Percentiles rank a stretch among this genome's conserved stretches.
phyloP scores from a whole-genome alignment of 2,888 invertebrate species.

The Lasiommata megera region DNA sequence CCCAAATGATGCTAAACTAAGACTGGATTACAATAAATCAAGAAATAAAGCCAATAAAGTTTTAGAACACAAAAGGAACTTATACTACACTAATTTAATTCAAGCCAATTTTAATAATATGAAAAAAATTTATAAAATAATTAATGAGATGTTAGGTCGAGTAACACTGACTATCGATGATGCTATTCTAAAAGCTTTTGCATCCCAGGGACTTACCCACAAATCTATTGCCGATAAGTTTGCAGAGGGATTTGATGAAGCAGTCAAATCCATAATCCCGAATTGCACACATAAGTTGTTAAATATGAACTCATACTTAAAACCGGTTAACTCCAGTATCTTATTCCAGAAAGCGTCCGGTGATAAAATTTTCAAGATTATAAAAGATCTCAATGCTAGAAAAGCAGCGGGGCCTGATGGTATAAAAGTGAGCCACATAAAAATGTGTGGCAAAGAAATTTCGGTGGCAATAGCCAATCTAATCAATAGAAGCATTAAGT shows the following conservation, averaged over 20 bases:
- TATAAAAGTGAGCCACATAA: constrained; percentile 24
- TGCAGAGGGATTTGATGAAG: background rate
- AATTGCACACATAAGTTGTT: constrained; percentile 11
- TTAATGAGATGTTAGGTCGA: constrained; percentile 21
- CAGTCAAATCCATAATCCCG: constrained; percentile 8
- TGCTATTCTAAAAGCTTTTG: constrained; percentile 13
- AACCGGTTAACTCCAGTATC: constrained; percentile 1
- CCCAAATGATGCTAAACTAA: constrained; percentile 5
- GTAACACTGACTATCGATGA: constrained; percentile 16
- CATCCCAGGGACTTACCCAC: background rate
- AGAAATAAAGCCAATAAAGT: constrained; percentile 22
- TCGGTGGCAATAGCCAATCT: constrained; percentile 27
- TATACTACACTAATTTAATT: constrained; percentile 14
- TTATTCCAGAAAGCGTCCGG: constrained; percentile 15
- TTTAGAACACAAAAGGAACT: constrained; percentile 17
- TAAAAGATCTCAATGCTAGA: constrained; percentile 23
- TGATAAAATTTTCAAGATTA: constrained; percentile 15
- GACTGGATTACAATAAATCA: constrained; percentile 19
- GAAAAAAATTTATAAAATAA: constrained; percentile 17
- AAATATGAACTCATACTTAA: background rate
- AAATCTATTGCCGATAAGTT: constrained; percentile 4
- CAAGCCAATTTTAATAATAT: constrained; percentile 14
- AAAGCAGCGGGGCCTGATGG: constrained; percentile 28
- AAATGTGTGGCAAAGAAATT: constrained; percentile 14
- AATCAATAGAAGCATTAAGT: constrained; percentile 18